Evolutionary conservation across 2,888 invertebrate species (phyloP).

Genomic region (Lochmaea capreae): DNA sequence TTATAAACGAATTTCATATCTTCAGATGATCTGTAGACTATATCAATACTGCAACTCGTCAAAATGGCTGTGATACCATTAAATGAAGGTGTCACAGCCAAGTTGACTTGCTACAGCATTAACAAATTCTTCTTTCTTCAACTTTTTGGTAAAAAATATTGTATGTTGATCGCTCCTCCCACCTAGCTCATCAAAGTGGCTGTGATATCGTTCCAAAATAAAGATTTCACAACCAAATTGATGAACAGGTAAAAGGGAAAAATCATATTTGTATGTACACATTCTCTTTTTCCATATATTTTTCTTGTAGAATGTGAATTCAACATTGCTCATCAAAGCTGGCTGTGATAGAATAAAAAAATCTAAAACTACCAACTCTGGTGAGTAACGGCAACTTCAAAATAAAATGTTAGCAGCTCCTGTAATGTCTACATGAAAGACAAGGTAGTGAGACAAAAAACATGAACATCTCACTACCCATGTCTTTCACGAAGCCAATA

Average conservation of each 20-base stretch:
- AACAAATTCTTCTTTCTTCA: constrained; percentile 38
- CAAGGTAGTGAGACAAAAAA: constrained; percentile 94
- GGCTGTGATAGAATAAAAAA: constrained; percentile 86
- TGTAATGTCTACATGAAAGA: constrained; percentile 87
- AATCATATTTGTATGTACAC: background rate
- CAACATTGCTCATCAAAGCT: constrained; percentile 93
- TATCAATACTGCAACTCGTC: constrained; percentile 84
- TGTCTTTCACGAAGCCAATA: constrained; percentile 89
- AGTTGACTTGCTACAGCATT: constrained; percentile 77
- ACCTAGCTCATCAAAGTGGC: constrained; percentile 96
- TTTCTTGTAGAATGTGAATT: constrained; percentile 54
- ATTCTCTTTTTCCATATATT: too few species aligned
- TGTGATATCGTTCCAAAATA: constrained; percentile 87
- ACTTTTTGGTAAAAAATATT: constrained; percentile 4
- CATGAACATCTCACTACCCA: constrained; percentile 95
- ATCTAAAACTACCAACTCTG: constrained; percentile 80
- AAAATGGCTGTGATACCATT: constrained; percentile 94
- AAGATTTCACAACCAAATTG: constrained; percentile 91
- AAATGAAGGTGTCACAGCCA: constrained; percentile 79
- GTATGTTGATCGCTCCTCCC: constrained; percentile 48
- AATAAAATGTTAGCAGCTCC: constrained; percentile 13
- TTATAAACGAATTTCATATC: background rate
- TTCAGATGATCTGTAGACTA: constrained; percentile 52
- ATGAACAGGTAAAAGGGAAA: constrained; percentile 72
- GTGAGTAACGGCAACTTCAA: constrained; percentile 60